Percentiles rank a stretch among this genome's conserved stretches.
phyloP scores from a whole-genome alignment of 2,888 invertebrate species.

The Caenorhabditis zanzibari region DNA sequence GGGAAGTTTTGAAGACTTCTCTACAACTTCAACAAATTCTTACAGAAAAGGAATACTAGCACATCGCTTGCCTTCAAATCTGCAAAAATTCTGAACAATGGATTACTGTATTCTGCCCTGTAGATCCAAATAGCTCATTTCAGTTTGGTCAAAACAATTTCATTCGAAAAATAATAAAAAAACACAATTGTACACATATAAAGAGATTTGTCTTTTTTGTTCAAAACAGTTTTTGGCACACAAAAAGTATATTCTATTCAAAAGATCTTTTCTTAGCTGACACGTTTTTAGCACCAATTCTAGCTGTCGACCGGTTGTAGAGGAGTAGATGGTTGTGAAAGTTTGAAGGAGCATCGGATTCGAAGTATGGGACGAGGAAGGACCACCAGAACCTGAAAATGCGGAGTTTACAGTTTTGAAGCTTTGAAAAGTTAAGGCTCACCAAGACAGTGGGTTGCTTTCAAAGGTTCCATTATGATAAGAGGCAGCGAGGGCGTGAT shows the following conservation, averaged over 20 bases:
- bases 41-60: too few species aligned
- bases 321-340: slow-evolving; percentile 76
- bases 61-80: too few species aligned
- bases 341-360: slow-evolving; percentile 77
- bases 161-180: background rate
- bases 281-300: slow-evolving; percentile 51
- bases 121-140: too few species aligned
- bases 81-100: too few species aligned
- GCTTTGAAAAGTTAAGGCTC: too few species aligned
- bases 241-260: slow-evolving; percentile 28
- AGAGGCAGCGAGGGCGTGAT: slow-evolving; percentile 76
- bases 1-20: slow-evolving; percentile 1
- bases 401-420: background rate
- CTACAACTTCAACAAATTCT: too few species aligned
- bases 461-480: slow-evolving; percentile 78
- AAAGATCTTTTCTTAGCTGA: slow-evolving; percentile 54
- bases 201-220: slow-evolving; percentile 18
- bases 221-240: background rate
- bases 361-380: slow-evolving; percentile 72
- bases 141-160: background rate
- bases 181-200: slow-evolving; percentile 41
- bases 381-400: slow-evolving; percentile 74
- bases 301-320: slow-evolving; percentile 40
- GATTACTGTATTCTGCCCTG: too few species aligned
- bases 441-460: slow-evolving; percentile 75